Base-by-base conservation (phyloP, 1,140 invertebrate species). In the Drosophila varians region DNA sequence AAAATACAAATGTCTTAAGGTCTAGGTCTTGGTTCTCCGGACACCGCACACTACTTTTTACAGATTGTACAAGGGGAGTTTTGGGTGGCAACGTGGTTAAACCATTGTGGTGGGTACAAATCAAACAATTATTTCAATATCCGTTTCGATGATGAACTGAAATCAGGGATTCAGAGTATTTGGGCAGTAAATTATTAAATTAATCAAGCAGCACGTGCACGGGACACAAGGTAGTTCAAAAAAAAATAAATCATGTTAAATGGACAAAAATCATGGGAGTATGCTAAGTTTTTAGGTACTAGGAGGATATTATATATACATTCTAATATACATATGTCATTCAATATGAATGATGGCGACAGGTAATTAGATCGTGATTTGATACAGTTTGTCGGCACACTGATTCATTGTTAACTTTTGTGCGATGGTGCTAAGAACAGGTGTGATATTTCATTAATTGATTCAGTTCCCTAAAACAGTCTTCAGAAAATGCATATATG, bases 51-150 rank as follows among this genome's bases (percentile, higher is more conserved):
- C 21, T 66, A 43, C 47, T 86, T 78, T 86, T 74, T 86, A 86
- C 66, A 84, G 36, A 74, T 80, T 84, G 65, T 72, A 78, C 75
- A 73, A 65, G 42, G 66, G 55, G 26, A 61, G 64, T 43, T 77
- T 55, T 34, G 61, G 47, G 46, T 69, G 66, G 64, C 53, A 38
- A 42, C 51, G 28, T 49, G 55, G 38, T 64, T 68, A 71, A 51
- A 51, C 54, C 51, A 48, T 56, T 49, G 42, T 36, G 36, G 42
- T 42, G 52, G 26, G 48, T n/a, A 11, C 11, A 60, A 62, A 49
- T 84, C 47, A 87, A 74, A 87, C 64, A 58, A 87, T 88, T 54
- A 87, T 82, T 87, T 87, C 82, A 82, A 87, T 77, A 62, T 87
- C 82, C 77, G 53, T 88, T 77, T 86, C 83, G 70, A 87, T 82